These are phyloP conservation scores for Pseudorectes ferrugineus DNA, from an alignment of 2,113 vertebrate species.

Conservation along the genomic window DNA sequence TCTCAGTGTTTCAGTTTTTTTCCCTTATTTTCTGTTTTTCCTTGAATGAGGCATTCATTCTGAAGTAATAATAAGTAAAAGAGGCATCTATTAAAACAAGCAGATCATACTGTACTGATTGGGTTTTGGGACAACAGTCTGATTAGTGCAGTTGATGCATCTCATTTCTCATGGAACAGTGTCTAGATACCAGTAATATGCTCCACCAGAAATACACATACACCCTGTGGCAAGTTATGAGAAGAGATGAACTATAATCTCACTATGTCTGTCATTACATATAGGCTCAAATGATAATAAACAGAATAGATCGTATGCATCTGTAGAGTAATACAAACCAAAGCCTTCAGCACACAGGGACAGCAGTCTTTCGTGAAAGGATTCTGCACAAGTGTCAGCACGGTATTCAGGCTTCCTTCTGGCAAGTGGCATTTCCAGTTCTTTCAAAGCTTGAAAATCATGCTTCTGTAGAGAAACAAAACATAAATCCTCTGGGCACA, in stretches of 20 bases:
- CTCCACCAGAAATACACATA: background rate
- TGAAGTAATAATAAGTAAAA: conserved; percentile 8
- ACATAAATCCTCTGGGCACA: background rate
- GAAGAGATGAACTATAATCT: background rate
- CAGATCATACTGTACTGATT: background rate
- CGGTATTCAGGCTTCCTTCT: background rate
- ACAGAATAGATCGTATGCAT: background rate
- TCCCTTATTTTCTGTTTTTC: background rate
- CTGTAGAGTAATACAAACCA: background rate
- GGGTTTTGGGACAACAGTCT: background rate
- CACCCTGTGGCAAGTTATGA: background rate
- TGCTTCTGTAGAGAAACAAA: background rate
- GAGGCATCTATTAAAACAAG: background rate
- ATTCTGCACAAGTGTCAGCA: background rate
- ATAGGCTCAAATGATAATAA: background rate
- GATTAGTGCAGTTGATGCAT: background rate
- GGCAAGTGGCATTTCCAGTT: background rate
- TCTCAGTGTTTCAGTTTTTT: background rate
- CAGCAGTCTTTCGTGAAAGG: background rate
- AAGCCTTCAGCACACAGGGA: background rate
- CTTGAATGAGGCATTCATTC: background rate
- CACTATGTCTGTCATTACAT: background rate
- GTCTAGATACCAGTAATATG: background rate
- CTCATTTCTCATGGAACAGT: background rate
- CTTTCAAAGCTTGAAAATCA: background rate